Evolutionary conservation across 2,113 vertebrate species (phyloP).

Genomic region (Pogonocichla stellata): DNA sequence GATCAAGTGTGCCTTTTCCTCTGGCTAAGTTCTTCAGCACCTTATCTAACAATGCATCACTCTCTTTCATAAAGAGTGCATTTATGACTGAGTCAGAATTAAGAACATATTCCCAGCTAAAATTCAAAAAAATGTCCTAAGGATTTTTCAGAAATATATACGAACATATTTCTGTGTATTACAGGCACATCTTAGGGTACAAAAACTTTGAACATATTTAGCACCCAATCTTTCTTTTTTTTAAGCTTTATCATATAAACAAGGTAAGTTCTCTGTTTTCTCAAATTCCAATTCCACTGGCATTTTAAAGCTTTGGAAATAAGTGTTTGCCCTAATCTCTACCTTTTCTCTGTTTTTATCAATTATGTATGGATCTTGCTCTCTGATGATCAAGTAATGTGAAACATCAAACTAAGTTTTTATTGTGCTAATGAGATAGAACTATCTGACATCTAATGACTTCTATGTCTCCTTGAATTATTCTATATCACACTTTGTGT

Average conservation of each 20-base stretch:
- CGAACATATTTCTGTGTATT: neutral
- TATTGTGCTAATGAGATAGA: slow-evolving; percentile 44
- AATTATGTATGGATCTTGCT: slow-evolving; percentile 23
- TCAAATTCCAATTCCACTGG: neutral
- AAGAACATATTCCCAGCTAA: neutral
- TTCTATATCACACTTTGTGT: neutral
- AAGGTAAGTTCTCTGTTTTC: neutral
- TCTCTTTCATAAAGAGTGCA: neutral
- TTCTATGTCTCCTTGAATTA: slow-evolving; percentile 42
- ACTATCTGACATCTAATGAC: slow-evolving; percentile 24
- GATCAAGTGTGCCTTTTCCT: neutral
- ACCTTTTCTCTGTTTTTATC: slow-evolving; percentile 5
- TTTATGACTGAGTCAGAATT: neutral
- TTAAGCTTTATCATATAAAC: neutral
- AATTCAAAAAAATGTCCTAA: neutral
- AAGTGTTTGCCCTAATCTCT: neutral
- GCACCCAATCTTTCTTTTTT: neutral
- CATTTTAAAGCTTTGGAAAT: neutral
- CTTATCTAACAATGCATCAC: neutral
- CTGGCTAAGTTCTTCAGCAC: neutral
- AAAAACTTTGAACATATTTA: neutral
- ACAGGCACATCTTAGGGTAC: neutral
- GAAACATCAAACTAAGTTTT: slow-evolving; percentile 33
- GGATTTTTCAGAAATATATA: neutral
- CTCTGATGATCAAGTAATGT: slow-evolving; percentile 21